phyloP scores from a whole-genome alignment of 2,888 invertebrate genomes.

The Habroteleia sp. region DNA sequence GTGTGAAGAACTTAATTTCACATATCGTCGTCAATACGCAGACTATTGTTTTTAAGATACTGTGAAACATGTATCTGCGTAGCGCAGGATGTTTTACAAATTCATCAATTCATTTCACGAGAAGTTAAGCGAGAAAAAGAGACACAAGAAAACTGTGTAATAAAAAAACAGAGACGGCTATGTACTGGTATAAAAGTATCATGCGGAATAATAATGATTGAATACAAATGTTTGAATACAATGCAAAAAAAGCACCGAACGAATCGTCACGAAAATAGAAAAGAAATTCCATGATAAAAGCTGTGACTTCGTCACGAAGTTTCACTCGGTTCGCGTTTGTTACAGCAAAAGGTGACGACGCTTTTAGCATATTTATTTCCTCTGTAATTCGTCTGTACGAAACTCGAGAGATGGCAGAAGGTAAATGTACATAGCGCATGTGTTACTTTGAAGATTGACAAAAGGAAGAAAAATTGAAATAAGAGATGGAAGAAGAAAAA shows the following conservation, averaged over 20 bases:
- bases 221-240: slow-evolving; percentile 60
- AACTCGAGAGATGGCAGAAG: slow-evolving; percentile 35
- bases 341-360: slow-evolving; percentile 50
- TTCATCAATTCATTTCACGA: slow-evolving; percentile 53
- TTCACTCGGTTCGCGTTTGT: slow-evolving; percentile 38
- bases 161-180: slow-evolving; percentile 35
- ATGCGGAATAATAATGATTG: slow-evolving; percentile 60
- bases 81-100: slow-evolving; percentile 38
- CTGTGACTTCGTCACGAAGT: slow-evolving; percentile 46
- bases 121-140: slow-evolving; percentile 18
- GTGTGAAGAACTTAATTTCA: slow-evolving; percentile 41
- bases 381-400: slow-evolving; percentile 54
- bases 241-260: slow-evolving; percentile 46
- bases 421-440: slow-evolving; percentile 23
- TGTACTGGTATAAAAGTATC: slow-evolving; percentile 43
- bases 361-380: slow-evolving; percentile 56
- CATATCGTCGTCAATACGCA: slow-evolving; percentile 20
- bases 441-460: slow-evolving; percentile 39
- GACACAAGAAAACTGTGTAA: slow-evolving; percentile 22
- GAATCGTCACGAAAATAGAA: slow-evolving; percentile 43
- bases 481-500: slow-evolving; percentile 3
- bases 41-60: slow-evolving; percentile 38
- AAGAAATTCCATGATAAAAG: slow-evolving; percentile 54
- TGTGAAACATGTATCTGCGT: slow-evolving; percentile 15
- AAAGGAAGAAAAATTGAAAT: slow-evolving; percentile 31